phyloP scores from a whole-genome alignment of 2,113 vertebrate genomes.

The Pedetes capensis region DNA sequence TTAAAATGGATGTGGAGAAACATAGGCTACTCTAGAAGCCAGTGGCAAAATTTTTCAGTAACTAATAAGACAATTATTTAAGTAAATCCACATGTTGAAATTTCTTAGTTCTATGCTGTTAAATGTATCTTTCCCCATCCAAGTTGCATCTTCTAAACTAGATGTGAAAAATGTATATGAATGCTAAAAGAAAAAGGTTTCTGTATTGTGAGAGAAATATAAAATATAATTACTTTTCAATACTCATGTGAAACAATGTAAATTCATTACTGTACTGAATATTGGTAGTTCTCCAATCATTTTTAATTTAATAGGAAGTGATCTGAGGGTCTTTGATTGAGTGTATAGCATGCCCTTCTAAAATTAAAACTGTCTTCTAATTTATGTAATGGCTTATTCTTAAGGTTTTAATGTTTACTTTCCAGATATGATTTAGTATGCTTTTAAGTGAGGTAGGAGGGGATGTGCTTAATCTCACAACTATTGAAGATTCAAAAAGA shows the following conservation, averaged over 20 bases:
- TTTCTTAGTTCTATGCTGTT: not conserved
- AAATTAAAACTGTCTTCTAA: slow-evolving; percentile 6
- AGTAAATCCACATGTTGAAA: slow-evolving; percentile 22
- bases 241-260: not conserved
- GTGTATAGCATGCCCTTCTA: not conserved
- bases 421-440: not conserved
- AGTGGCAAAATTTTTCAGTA: slow-evolving; percentile 19
- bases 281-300: not conserved
- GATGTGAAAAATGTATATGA: not conserved
- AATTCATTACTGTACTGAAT: not conserved
- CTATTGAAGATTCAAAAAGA: not conserved
- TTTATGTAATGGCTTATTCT: slow-evolving; percentile 17
- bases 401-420: not conserved
- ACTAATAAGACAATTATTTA: not conserved
- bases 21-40: not conserved
- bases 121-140: not conserved
- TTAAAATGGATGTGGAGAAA: not conserved
- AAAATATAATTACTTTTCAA: not conserved
- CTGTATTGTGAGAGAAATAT: not conserved
- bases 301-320: not conserved
- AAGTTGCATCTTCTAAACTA: not conserved
- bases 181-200: not conserved
- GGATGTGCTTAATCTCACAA: not conserved
- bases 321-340: not conserved
- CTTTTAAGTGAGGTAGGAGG: not conserved